Evolutionary conservation across 2,888 invertebrate species (phyloP).

Genomic region (Agrochola lota): DNA sequence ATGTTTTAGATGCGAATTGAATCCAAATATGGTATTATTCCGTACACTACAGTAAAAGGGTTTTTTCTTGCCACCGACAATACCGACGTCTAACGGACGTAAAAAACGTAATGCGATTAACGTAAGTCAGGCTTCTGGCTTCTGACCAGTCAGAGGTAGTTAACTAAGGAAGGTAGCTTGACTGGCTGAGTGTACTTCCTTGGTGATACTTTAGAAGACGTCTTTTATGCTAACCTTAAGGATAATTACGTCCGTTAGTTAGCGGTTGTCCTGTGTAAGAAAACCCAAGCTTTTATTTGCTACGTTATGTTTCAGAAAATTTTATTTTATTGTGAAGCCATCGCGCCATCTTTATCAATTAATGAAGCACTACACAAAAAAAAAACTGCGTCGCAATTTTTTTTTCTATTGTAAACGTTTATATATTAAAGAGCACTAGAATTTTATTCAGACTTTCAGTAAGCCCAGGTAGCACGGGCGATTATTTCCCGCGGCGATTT

Average conservation of each 20-base stretch:
- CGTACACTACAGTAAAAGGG: constrained; percentile 11
- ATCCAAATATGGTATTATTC: constrained; percentile 56
- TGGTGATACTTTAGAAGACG: not conserved
- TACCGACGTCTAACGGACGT: constrained; percentile 13
- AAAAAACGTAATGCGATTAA: constrained; percentile 33
- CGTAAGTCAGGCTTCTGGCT: constrained; percentile 33
- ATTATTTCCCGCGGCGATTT: too few species aligned
- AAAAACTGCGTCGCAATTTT: not conserved
- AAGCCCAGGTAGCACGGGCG: too few species aligned
- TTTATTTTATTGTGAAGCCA: too few species aligned
- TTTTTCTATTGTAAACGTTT: not conserved
- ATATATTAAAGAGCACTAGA: not conserved
- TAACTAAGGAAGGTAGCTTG: constrained; percentile 17
- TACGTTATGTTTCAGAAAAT: not conserved
- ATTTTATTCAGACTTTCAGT: not conserved
- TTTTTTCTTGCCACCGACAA: constrained; percentile 39
- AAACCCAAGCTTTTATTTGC: not conserved
- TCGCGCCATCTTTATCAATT: not conserved
- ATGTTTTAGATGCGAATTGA: constrained; percentile 46
- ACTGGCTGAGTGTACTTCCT: constrained; percentile 35
- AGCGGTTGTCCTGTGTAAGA: not conserved
- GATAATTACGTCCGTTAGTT: constrained; percentile 15
- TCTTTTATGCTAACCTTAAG: constrained; percentile 4
- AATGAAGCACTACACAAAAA: not conserved
- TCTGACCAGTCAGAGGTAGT: constrained; percentile 23